Evolutionary conservation across 2,797 vertebrate genomes (phyloP), one percentile per base, ranked within the genome.

Genomic region (Ctenochaetus hawaiiensis): DNA sequence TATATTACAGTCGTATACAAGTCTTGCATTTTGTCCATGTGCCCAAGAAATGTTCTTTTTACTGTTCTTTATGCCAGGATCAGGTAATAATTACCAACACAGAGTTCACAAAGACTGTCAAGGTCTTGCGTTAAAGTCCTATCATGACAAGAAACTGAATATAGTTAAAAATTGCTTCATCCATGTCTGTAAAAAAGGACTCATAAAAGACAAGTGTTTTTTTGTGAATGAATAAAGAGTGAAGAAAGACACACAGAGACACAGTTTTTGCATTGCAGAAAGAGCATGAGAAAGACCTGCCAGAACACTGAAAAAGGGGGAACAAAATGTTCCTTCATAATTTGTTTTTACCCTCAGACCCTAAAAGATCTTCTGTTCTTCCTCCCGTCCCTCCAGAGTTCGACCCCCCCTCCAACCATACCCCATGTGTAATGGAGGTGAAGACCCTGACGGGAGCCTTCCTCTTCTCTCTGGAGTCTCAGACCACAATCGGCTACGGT

Each of bases 401-500:
- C 7, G 95, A 96, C 13, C 97, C 97, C 0, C 97, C 98, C 0
- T 96, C 97, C 75, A 99, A 99, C 93, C 98, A 99, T 91, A 99
- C 98, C 0, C 98, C 97, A 0, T 99, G 98, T 8, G 98, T 99
- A 84, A 96, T 98, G 91, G 96, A 99, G 91, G 96, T 99, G 57
- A 96, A 98, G 91, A 98, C 96, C 0, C 92, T 99, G 48, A 99
- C 97, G 0, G 98, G 96, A 0, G 98, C 98, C 51, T 99, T 99
- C 92, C 98, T 99, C 63, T 99, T 99, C 93, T 99, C 98, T 1
- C 93, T 99, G 20, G 98, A 99, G 77, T 98, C 98, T 0, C 97
- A 99, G 92, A 99, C 98, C 60, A 99, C 98, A 87, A 99, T 99
- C 0, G 98, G 98, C 69, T 99, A 99, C 0, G 98, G 98, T 70